Percentiles rank a stretch among this genome's conserved stretches.
These are phyloP conservation scores for Astreopora myriophthalma DNA, from an alignment of 64 coral and sea anemone species.

Conservation along the genomic window DNA sequence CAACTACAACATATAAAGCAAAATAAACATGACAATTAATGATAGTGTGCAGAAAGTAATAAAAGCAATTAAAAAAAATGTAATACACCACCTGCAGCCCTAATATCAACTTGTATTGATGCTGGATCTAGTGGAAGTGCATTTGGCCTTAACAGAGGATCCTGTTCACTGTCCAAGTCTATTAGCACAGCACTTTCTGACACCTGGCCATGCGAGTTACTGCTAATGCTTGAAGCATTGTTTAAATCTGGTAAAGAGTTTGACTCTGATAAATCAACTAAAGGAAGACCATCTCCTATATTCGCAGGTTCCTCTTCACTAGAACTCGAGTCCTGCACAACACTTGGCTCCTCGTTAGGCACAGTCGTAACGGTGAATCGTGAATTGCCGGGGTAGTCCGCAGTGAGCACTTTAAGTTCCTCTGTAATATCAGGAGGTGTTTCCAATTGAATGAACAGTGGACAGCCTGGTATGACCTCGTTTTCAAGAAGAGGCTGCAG, in stretches of 20 bases:
- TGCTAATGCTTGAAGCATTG: neutral
- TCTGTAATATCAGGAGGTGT: slow-evolving; percentile 69
- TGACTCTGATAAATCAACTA: slow-evolving; percentile 10
- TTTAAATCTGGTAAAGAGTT: neutral
- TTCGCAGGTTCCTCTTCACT: slow-evolving; percentile 5
- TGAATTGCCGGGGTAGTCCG: slow-evolving; percentile 76
- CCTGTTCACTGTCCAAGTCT: neutral
- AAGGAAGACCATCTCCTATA: neutral
- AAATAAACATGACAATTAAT: no score
- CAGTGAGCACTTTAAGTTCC: slow-evolving; percentile 68
- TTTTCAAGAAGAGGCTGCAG: neutral
- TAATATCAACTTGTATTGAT: neutral
- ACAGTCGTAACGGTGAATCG: slow-evolving; percentile 72
- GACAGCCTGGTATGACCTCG: neutral
- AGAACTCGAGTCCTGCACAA: neutral
- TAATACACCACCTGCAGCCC: neutral
- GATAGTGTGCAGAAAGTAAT: no score
- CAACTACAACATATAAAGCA: no score
- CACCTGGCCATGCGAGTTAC: neutral
- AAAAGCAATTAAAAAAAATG: no score
- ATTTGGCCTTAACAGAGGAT: neutral
- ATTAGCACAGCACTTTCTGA: neutral
- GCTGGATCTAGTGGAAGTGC: neutral
- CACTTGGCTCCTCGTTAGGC: neutral
- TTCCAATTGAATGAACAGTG: slow-evolving; percentile 76